Conservation (phyloP, 2,888 invertebrate species). For the Dicyrtomina minuta region DNA sequence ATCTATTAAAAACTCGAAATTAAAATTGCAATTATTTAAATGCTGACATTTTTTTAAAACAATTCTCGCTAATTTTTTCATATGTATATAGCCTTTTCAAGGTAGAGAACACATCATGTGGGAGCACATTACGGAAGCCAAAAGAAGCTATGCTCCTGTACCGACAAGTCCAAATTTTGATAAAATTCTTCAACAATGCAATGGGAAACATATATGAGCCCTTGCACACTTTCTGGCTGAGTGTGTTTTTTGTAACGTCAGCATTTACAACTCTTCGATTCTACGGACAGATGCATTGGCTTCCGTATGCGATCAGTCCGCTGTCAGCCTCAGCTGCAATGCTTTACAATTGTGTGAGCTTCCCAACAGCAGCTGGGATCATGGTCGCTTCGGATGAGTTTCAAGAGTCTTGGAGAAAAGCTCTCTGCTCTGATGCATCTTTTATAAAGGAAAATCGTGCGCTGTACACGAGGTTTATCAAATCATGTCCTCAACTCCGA, state of each 20-base stretch:
- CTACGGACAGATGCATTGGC: not conserved
- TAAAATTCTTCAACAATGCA: not conserved
- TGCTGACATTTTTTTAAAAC: too few relatives aligned
- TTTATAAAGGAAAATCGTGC: not conserved
- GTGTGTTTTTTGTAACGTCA: not conserved
- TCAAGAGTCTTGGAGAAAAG: not conserved
- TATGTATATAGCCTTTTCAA: too few relatives aligned
- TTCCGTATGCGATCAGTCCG: not conserved
- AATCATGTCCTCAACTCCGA: not conserved
- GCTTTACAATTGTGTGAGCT: too few relatives aligned
- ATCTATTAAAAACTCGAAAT: too few relatives aligned
- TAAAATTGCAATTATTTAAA: too few relatives aligned
- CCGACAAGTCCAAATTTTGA: constrained; percentile 1
- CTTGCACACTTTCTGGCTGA: not conserved
- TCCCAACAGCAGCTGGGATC: not conserved
- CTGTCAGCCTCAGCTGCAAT: not conserved
- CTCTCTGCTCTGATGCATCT: not conserved
- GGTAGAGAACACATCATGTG: too few relatives aligned
- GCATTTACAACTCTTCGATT: not conserved
- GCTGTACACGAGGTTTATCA: not conserved
- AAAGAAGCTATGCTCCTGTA: not conserved
- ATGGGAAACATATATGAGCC: not conserved
- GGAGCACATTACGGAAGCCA: not conserved
- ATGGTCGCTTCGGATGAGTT: not conserved
- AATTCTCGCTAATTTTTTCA: too few relatives aligned